Evolutionary conservation across 2,797 vertebrate genomes (phyloP).

Genomic region (Heteromormyrus szaboi): DNA sequence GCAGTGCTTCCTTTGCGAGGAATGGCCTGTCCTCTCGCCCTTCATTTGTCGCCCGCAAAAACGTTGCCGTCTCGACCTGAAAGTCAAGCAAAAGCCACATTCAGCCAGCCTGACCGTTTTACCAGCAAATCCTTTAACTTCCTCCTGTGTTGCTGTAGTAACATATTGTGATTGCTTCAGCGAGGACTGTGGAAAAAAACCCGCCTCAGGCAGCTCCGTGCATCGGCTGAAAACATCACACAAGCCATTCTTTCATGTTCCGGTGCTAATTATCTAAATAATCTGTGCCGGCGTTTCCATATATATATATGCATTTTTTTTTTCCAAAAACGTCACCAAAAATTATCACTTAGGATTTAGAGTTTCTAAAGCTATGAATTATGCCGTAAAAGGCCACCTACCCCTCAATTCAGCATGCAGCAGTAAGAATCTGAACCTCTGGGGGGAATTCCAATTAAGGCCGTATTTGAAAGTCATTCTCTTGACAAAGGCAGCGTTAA

Average conservation of each 20-base stretch:
- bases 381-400: neutral
- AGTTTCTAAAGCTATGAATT: neutral
- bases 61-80: neutral
- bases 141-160: conserved; percentile 8
- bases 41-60: neutral
- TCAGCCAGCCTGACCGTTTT: neutral
- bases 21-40: neutral
- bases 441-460: conserved; percentile 15
- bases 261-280: neutral
- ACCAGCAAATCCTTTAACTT: conserved; percentile 16
- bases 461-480: conserved; percentile 17
- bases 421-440: neutral
- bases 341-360: neutral
- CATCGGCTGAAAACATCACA: conserved; percentile 2
- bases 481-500: neutral
- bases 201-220: neutral
- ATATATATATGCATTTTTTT: neutral
- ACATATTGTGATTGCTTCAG: neutral
- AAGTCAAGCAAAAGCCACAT: neutral
- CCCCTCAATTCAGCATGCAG: neutral
- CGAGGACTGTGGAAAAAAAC: neutral
- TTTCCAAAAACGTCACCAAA: neutral
- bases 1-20: neutral
- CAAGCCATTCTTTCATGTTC: neutral
- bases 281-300: neutral